Evolutionary conservation across 2,113 vertebrate genomes (phyloP).

Genomic region (Microtus richardsoni): DNA sequence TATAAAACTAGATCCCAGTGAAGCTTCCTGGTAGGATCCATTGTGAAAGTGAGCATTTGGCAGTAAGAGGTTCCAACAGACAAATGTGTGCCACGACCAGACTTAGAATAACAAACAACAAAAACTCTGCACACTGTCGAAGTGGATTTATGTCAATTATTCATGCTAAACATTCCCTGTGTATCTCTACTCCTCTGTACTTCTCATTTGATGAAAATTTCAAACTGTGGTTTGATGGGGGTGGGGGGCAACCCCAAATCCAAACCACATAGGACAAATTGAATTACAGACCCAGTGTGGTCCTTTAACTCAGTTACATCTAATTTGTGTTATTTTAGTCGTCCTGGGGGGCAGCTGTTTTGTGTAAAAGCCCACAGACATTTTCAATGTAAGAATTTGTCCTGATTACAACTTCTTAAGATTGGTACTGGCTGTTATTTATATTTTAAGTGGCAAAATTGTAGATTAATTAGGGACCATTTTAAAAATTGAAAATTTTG

Average conservation of each 20-base stretch:
- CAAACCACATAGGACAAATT: constrained; percentile 79
- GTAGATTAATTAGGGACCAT: constrained; percentile 66
- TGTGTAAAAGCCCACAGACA: constrained; percentile 68
- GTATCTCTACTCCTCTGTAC: constrained; percentile 71
- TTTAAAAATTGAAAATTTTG: constrained; percentile 53
- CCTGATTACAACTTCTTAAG: constrained; percentile 69
- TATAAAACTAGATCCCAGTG: constrained; percentile 37
- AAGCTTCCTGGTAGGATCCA: constrained; percentile 10
- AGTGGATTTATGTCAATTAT: constrained; percentile 71
- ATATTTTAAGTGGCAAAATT: constrained; percentile 67
- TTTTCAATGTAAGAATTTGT: constrained; percentile 74
- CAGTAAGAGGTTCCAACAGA: constrained; percentile 34
- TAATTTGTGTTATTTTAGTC: constrained; percentile 84
- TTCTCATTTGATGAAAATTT: constrained; percentile 78
- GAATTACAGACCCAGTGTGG: constrained; percentile 83
- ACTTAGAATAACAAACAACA: background rate
- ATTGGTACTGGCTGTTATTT: constrained; percentile 63
- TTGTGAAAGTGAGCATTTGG: constrained; percentile 46
- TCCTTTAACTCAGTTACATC: constrained; percentile 82
- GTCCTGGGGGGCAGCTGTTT: constrained; percentile 82
- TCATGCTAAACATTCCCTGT: constrained; percentile 70
- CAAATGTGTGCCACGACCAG: constrained; percentile 43
- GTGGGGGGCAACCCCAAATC: constrained; percentile 21
- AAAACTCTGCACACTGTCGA: constrained; percentile 38
- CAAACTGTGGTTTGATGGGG: constrained; percentile 75